These are phyloP conservation scores for Leptinotarsa tumamoca DNA, from an alignment of 2,888 invertebrate genomes.

Conservation along the genomic window DNA sequence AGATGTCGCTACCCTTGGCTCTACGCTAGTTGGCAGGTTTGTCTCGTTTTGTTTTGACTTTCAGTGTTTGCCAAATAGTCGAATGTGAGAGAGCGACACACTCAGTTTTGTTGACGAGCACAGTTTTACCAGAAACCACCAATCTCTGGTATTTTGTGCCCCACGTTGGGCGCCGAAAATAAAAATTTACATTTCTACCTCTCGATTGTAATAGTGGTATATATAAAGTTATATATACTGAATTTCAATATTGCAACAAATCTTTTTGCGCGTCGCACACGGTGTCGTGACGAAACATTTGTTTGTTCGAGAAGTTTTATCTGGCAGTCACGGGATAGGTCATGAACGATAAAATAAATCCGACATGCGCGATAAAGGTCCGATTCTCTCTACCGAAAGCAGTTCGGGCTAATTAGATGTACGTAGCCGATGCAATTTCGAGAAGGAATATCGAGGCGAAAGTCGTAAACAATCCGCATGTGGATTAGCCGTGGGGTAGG, in stretches of 20 bases:
- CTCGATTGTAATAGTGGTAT: background rate
- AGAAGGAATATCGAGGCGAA: constrained; percentile 8
- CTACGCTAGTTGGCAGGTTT: background rate
- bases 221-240: too few species aligned
- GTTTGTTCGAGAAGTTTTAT: constrained; percentile 14
- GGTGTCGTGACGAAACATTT: constrained; percentile 2
- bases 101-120: too few species aligned
- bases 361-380: background rate
- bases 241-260: background rate
- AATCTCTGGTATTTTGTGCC: background rate
- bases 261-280: background rate
- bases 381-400: background rate
- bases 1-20: background rate
- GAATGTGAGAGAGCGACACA: background rate
- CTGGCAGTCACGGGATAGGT: constrained; percentile 9
- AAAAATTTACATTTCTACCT: background rate
- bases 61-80: background rate
- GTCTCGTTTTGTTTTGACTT: background rate
- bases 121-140: too few species aligned
- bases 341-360: constrained; percentile 16
- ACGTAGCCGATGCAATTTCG: background rate
- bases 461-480: constrained; percentile 40
- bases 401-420: background rate
- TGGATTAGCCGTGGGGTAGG: constrained; percentile 41
- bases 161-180: constrained; percentile 13